These are phyloP conservation scores for Ethmia dodecea DNA, from an alignment of 2,888 invertebrate species.

Conservation along the genomic window DNA sequence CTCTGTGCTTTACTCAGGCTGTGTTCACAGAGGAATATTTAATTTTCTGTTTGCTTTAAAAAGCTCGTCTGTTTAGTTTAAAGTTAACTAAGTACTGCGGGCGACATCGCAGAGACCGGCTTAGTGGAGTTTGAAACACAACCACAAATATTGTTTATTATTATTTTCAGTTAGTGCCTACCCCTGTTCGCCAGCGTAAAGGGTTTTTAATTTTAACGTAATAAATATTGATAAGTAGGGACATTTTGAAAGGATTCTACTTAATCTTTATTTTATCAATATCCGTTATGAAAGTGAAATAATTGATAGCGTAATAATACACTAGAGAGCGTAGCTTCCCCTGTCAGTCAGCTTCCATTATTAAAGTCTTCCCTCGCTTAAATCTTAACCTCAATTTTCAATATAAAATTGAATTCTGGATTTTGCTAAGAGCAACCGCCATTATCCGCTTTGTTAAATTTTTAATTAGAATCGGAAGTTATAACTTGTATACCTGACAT, in stretches of 20 bases:
- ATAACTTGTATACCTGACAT: constrained; percentile 58
- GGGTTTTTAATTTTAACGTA: too few species aligned
- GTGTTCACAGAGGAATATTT: constrained; percentile 28
- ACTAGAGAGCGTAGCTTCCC: too few species aligned
- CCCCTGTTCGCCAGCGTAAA: too few species aligned
- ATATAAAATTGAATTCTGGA: constrained; percentile 31
- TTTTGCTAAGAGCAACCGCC: constrained; percentile 37
- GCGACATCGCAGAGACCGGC: constrained; percentile 4
- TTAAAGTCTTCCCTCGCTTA: not conserved
- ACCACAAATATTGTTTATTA: constrained; percentile 6
- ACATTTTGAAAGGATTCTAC: too few species aligned
- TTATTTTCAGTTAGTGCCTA: too few species aligned
- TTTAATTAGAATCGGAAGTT: constrained; percentile 68
- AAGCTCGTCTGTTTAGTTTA: constrained; percentile 30
- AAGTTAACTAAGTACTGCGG: constrained; percentile 39
- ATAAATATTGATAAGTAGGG: too few species aligned
- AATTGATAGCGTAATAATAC: too few species aligned
- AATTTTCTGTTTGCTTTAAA: constrained; percentile 38
- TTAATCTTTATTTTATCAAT: too few species aligned
- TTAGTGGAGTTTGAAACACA: constrained; percentile 4
- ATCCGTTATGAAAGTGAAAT: too few species aligned
- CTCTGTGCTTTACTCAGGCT: constrained; percentile 13
- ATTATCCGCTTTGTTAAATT: constrained; percentile 62
- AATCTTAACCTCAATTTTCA: not conserved
- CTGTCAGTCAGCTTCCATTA: too few species aligned